Evolutionary conservation across 2,888 invertebrate genomes (phyloP), one percentile per base, ranked within the genome.

Genomic region (Cheilosia urbana): DNA sequence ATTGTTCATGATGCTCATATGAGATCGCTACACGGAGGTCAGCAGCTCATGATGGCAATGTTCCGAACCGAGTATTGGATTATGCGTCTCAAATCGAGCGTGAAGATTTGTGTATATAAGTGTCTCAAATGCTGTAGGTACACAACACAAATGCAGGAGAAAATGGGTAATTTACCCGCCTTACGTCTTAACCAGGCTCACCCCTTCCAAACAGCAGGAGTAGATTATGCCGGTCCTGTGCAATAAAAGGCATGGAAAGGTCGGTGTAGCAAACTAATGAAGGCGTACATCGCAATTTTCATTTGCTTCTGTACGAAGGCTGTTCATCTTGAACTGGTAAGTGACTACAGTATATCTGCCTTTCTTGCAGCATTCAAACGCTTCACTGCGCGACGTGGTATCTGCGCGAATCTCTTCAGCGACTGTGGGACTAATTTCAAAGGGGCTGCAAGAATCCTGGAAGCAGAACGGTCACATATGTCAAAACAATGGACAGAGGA

Each of bases 41-140:
- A 69, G 34, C 65, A 65, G 3, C 37, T 62, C 24, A 75, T 34
- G 84, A 69, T 2, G 81, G 75, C 4, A 42, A 42, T 15, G 5
- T n/a, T 34, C 0, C 34, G 34, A 34, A 34, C 2, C 11, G 34
- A 34, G 9, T 34, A 34, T 15, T n/a, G n/a, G 42, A 42, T 42
- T 5, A 4, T 34, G 6, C 34, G n/a, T 42, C 3, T 42, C 1
- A 42, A 42, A 5, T 6, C 5, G 2, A n/a, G 0, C 7, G 42
- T 42, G 0, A 42, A 42, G 6, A 42, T 1, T n/a, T 42, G 42
- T 4, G n/a, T 42, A n/a, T n/a, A n/a, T 5, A 42, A n/a, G 15
- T 42, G n/a, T 4, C n/a, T 42, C 7, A 15, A n/a, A 15, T 42
- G 42, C 2, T 42, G 6, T n/a, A 15, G 42, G 15, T 17, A 47